Evolutionary conservation across 2,888 invertebrate species (phyloP), one percentile per base, ranked within the genome.

Genomic region (Xanthia icteritia): DNA sequence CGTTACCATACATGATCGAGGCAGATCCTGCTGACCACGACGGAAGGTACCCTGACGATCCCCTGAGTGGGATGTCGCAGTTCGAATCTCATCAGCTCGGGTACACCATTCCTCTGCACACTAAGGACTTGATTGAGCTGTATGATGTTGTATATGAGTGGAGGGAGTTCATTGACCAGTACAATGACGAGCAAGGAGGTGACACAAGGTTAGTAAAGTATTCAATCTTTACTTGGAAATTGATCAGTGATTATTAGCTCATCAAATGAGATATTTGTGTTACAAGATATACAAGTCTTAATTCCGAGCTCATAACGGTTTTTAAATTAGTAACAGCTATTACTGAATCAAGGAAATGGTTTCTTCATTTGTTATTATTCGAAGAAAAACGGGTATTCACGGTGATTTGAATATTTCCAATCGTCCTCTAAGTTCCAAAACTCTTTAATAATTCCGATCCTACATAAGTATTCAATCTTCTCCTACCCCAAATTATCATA

Each of bases 61-160:
- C 97, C 0, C 63, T 95, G 0, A 97, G 95, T 82, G 97, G 96
- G 0, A 83, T 93, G 86, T 85, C 90, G 4, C 92, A 93, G 69
- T 93, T 96, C 36, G 95, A 97, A 83, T 94, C 97, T 0, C 94
- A 97, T 31, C 97, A 97, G 82, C 96, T 97, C 9, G 96, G 95
- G 0, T 97, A 97, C 81, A 97, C 97, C 0, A 93, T 97, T 9
- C 98, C 98, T 69, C 95, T 96, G 11, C 97, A 97, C 80, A 98
- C 97, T 0, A 97, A 97, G 79, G 97, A 98, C 89, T 95, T 97
- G 69, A 96, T 95, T 3, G 97, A 97, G 72, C 92, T 97, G 2
- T 97, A 97, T 73, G 97, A 97, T 6, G 89, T 97, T 1, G 94
- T 97, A 0, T 92, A 95, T 70, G 96, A 97, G 74, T 98, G 97